phyloP scores from a whole-genome alignment of 2,797 vertebrate species.

The Typhlichthys subterraneus region DNA sequence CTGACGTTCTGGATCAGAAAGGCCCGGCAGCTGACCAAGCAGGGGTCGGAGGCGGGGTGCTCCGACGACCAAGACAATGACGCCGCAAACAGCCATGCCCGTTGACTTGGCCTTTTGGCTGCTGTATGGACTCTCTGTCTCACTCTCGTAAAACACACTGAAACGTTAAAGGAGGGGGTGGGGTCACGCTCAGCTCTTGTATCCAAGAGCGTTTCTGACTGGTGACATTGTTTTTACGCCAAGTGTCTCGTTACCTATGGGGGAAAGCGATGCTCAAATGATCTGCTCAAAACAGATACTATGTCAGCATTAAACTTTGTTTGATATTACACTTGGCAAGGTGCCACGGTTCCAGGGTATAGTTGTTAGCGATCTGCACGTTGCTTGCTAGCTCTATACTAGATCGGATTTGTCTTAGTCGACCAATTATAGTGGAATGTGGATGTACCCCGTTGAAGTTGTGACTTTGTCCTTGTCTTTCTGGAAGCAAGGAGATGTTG shows the following conservation, averaged over 20 bases:
- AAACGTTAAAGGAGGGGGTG: background rate
- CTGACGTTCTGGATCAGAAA: conserved; percentile 57
- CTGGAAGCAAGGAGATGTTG: conserved; percentile 20
- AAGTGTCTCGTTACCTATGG: background rate
- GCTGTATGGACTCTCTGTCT: background rate
- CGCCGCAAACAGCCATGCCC: background rate
- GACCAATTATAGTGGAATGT: conserved; percentile 41
- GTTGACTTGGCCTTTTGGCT: background rate
- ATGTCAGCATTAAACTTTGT: conserved; percentile 8
- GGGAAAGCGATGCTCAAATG: background rate
- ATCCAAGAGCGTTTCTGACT: too few species aligned
- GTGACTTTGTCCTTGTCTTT: conserved; percentile 21
- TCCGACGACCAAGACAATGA: conserved; percentile 31
- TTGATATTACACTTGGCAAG: background rate
- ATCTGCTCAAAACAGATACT: conserved; percentile 1
- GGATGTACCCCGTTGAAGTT: conserved; percentile 30
- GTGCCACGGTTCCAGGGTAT: conserved; percentile 6
- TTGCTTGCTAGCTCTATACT: background rate
- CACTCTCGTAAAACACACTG: background rate
- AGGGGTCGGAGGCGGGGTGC: conserved; percentile 60
- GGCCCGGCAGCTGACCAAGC: conserved; percentile 38
- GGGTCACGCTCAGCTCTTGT: too few species aligned
- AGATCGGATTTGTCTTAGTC: conserved; percentile 24
- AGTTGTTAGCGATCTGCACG: conserved; percentile 8
- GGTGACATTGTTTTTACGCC: too few species aligned